Evolutionary conservation across 2,888 invertebrate species (phyloP).

Genomic region (Anaspis maculata): DNA sequence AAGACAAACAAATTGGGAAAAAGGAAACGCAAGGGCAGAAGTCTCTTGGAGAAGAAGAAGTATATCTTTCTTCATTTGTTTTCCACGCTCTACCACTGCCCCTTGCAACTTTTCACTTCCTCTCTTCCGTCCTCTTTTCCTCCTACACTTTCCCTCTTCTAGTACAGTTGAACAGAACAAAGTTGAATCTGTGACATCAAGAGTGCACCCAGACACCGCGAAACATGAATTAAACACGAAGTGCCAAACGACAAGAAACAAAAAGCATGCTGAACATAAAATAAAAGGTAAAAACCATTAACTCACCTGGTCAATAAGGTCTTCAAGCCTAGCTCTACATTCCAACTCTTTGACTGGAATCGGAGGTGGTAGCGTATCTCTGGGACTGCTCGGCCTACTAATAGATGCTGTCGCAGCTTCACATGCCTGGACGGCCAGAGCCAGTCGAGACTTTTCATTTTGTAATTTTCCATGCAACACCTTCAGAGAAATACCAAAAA

Average conservation of each 20-base stretch:
- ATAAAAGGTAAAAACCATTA: slow-evolving; percentile 8
- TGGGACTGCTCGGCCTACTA: slow-evolving; percentile 82
- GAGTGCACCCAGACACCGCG: no score
- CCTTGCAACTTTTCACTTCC: no score
- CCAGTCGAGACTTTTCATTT: slow-evolving; percentile 76
- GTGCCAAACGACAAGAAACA: slow-evolving; percentile 22
- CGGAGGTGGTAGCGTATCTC: slow-evolving; percentile 77
- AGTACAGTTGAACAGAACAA: no score
- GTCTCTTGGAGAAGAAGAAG: no score
- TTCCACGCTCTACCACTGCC: no score
- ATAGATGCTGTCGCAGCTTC: slow-evolving; percentile 88
- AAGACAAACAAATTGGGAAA: no score
- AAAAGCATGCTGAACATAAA: slow-evolving; percentile 23
- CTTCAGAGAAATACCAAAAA: slow-evolving; percentile 35
- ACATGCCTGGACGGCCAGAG: slow-evolving; percentile 84
- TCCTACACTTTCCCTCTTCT: no score
- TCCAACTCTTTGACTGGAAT: slow-evolving; percentile 77
- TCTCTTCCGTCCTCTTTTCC: no score
- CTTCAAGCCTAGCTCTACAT: slow-evolving; percentile 78
- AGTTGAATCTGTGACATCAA: no score
- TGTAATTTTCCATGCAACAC: slow-evolving; percentile 78
- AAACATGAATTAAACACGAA: slow-evolving; percentile 32
- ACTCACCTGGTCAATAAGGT: slow-evolving; percentile 83
- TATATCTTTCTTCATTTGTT: no score
- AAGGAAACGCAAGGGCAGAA: no score